Conservation (phyloP, 2,113 vertebrate species). For the Periophthalmodon schlosseri region DNA sequence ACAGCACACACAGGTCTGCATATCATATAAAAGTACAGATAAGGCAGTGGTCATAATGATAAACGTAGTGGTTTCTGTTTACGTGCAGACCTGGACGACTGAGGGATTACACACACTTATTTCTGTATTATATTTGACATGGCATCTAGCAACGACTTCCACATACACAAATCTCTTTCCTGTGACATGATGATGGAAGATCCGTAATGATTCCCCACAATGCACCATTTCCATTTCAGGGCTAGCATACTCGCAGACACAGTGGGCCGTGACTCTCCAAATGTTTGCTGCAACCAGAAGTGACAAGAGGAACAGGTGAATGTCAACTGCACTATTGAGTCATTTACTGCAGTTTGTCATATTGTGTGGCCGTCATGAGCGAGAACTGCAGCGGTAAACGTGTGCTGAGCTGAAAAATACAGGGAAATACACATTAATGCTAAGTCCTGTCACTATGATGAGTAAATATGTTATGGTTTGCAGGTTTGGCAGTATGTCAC, state of each 20-base stretch:
- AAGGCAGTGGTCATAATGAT: no score
- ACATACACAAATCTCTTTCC: slow-evolving; percentile 25
- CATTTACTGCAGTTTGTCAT: slow-evolving; percentile 3
- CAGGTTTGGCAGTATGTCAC: background rate
- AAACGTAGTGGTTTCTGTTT: no score
- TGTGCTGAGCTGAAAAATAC: background rate
- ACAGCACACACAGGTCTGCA: no score
- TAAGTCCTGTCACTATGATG: background rate
- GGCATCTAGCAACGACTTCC: slow-evolving; percentile 11
- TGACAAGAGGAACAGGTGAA: slow-evolving; percentile 9
- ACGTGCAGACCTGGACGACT: no score
- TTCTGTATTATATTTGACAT: slow-evolving; percentile 5
- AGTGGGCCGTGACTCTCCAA: slow-evolving; percentile 15
- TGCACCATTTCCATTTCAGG: slow-evolving; percentile 18
- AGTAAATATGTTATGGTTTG: slow-evolving; percentile 7
- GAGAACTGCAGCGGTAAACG: background rate
- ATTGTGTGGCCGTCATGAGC: background rate
- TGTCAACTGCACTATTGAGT: slow-evolving; percentile 6
- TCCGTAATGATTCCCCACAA: slow-evolving; percentile 22
- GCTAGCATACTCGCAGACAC: slow-evolving; percentile 1
- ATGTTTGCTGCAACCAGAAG: slow-evolving; percentile 5
- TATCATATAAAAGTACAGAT: no score
- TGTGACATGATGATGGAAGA: slow-evolving; percentile 30
- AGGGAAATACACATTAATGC: background rate
- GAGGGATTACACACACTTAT: background rate